phyloP scores from a whole-genome alignment of 1,140 invertebrate genomes.

The Megathymus violae region DNA sequence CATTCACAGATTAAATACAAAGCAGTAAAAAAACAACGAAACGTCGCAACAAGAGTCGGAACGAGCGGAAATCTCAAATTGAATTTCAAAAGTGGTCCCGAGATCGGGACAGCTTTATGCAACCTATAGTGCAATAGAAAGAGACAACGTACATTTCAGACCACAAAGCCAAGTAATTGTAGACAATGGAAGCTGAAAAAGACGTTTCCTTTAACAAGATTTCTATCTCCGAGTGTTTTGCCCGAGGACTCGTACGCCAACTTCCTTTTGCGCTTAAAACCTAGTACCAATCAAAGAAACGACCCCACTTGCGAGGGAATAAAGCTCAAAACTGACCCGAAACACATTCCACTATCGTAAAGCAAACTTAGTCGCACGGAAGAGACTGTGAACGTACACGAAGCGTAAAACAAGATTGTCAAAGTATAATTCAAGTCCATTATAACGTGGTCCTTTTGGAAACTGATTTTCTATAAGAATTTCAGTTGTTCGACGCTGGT shows the following conservation, averaged over 20 bases:
- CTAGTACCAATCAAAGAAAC: not conserved
- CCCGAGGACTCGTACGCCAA: constrained; percentile 58
- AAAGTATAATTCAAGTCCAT: constrained; percentile 67
- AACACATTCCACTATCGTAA: not conserved
- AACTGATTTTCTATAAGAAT: constrained; percentile 17
- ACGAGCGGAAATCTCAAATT: constrained; percentile 45
- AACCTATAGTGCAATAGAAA: constrained; percentile 29
- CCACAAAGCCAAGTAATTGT: constrained; percentile 76
- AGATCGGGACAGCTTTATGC: constrained; percentile 43
- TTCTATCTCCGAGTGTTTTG: constrained; percentile 73
- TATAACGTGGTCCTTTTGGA: constrained; percentile 41
- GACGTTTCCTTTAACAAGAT: constrained; percentile 79
- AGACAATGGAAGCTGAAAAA: constrained; percentile 79
- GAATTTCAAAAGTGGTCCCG: constrained; percentile 48
- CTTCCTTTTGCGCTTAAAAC: constrained; percentile 18
- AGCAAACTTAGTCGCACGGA: constrained; percentile 46
- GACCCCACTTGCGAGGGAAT: constrained; percentile 18
- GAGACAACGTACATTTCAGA: constrained; percentile 50
- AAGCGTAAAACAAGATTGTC: constrained; percentile 75
- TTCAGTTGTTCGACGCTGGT: not conserved
- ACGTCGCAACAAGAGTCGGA: constrained; percentile 39
- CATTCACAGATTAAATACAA: constrained; percentile 21
- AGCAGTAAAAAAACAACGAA: constrained; percentile 36
- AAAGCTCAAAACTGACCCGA: constrained; percentile 22
- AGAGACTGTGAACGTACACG: constrained; percentile 72